Percentiles rank a stretch among this genome's conserved stretches.
Evolutionary conservation across 2,797 vertebrate genomes (phyloP).

Genomic region (Synanceia verrucosa): DNA sequence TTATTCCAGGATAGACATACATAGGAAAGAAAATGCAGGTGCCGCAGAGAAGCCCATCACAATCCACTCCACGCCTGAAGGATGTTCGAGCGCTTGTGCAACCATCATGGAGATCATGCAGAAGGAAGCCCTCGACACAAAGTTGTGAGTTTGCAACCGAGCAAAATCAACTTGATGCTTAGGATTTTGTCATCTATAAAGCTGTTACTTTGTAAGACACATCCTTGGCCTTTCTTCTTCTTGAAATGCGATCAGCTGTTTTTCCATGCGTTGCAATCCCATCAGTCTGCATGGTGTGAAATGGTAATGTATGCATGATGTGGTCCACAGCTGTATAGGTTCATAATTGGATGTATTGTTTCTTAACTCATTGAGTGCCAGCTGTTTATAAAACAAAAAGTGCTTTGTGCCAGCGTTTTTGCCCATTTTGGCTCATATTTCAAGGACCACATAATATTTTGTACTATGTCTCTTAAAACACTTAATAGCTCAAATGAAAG

Average conservation of each 20-base stretch:
- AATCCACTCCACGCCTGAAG: constrained; percentile 96
- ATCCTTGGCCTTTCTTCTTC: neutral
- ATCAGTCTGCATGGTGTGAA: neutral
- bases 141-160: constrained; percentile 89
- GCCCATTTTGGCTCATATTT: no score
- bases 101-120: constrained; percentile 99
- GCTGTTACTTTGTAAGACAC: neutral
- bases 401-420: no score
- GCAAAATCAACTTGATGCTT: neutral
- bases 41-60: constrained; percentile 99
- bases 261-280: neutral
- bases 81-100: constrained; percentile 93
- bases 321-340: neutral
- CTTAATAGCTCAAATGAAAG: no score
- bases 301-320: neutral
- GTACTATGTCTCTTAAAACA: no score
- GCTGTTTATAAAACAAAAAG: no score
- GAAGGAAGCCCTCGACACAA: constrained; percentile 97
- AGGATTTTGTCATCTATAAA: neutral
- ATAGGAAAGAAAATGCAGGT: constrained; percentile 98
- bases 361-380: no score
- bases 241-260: neutral
- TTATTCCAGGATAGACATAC: constrained; percentile 93
- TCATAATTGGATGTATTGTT: neutral
- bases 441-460: no score